phyloP scores from a whole-genome alignment of 2,113 vertebrate species.

The Lates calcarifer region DNA sequence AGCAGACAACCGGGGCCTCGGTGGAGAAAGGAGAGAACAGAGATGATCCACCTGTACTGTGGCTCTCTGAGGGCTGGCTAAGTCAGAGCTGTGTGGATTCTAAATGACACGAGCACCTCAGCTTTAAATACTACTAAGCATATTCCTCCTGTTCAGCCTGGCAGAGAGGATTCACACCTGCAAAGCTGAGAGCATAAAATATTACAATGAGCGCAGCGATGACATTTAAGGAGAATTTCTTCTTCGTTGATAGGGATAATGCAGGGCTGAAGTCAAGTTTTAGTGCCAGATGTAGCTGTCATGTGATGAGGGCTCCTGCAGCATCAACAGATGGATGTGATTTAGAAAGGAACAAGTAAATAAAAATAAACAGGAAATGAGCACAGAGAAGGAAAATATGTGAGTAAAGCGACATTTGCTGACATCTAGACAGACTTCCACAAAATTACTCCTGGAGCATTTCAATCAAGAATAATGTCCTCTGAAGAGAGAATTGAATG shows the following conservation, averaged over 20 bases:
- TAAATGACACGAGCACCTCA: constrained; percentile 72
- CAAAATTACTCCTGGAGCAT: constrained; percentile 8
- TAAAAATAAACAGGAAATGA: constrained; percentile 34
- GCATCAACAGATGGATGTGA: constrained; percentile 60
- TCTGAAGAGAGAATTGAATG: background rate
- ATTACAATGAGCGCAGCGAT: constrained; percentile 49
- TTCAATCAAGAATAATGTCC: constrained; percentile 2
- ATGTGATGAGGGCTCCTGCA: constrained; percentile 42
- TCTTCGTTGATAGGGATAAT: constrained; percentile 33
- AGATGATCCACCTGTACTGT: constrained; percentile 75
- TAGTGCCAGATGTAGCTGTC: constrained; percentile 59
- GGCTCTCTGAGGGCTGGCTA: constrained; percentile 66
- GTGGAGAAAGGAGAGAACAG: constrained; percentile 60
- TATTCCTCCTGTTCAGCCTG: constrained; percentile 60
- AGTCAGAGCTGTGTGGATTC: constrained; percentile 65
- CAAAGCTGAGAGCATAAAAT: constrained; percentile 43
- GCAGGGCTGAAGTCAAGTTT: constrained; percentile 43
- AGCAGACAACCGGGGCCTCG: constrained; percentile 57
- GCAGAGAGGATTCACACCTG: constrained; percentile 58
- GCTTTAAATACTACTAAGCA: constrained; percentile 64
- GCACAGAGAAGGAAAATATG: background rate
- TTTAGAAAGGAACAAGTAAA: constrained; percentile 57
- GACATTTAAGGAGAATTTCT: constrained; percentile 59
- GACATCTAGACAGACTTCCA: constrained; percentile 31
- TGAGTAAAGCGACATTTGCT: constrained; percentile 25